phyloP scores from a whole-genome alignment of 2,888 invertebrate genomes.

The Rhagonycha lutea region DNA sequence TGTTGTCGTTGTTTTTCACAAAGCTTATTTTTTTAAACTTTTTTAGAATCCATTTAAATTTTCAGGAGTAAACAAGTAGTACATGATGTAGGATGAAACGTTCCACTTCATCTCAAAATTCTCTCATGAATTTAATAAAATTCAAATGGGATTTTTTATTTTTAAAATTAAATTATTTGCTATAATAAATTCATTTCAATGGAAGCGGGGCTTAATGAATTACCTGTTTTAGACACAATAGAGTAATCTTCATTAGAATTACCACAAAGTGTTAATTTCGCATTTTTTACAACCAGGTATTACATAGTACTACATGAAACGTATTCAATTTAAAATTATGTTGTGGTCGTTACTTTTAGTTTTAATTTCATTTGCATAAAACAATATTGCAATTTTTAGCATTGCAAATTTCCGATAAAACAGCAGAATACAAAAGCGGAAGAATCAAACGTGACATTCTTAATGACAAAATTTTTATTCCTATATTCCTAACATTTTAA shows the following conservation, averaged over 20 bases:
- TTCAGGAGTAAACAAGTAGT: not conserved
- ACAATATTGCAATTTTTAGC: not conserved
- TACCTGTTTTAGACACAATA: not conserved
- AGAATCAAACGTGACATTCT: not conserved
- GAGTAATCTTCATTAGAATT: not conserved
- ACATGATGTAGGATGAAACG: not conserved
- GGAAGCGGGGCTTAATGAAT: not conserved
- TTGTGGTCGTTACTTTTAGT: not conserved
- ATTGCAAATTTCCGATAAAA: not conserved
- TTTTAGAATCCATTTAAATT: slow-evolving; percentile 8
- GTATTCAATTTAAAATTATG: not conserved
- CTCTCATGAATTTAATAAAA: not conserved
- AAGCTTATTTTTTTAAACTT: not conserved
- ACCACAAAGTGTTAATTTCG: not conserved
- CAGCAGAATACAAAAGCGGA: not conserved
- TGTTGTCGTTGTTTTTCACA: not conserved
- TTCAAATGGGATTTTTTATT: not conserved
- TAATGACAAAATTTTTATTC: not conserved
- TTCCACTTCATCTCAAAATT: not conserved
- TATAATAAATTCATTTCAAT: not conserved
- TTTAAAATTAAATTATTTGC: not conserved
- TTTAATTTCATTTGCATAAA: not conserved
- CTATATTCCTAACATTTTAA: not conserved
- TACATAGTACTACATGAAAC: not conserved
- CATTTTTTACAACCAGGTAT: too few species aligned